Evolutionary conservation across 2,797 vertebrate species (phyloP), one percentile per base, ranked within the genome.

Genomic region (Prionace glauca): DNA sequence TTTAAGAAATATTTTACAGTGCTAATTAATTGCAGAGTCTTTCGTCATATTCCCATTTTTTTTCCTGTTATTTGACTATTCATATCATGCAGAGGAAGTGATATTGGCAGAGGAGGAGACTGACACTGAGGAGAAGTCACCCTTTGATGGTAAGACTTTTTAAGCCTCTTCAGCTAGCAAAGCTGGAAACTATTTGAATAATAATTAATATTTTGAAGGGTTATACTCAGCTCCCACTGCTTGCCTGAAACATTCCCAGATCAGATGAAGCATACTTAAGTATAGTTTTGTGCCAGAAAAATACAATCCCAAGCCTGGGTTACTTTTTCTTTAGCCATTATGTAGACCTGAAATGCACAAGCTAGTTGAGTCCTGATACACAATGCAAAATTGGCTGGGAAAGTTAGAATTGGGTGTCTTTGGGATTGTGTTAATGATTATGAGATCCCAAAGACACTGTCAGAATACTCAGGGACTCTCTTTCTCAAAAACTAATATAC

Each of bases 31-130:
- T 67, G 36, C 90, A 67, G n/a, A 67, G 18, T 32, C 93, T 50
- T 94, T 94, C 67, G 45, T 94, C 93, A 94, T 56, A 94, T 94
- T 94, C 41, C 69, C 69, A 56, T 50, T 95, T 84, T 86, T 91
- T 45, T 69, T 91, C 69, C 29, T 79, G 32, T 95, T 95, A n/a
- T 77, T 32, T 91, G 87, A 92, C 56, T 72, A 32, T 90, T 90
- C 90, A 79, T 79, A 45, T 24, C 41, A 79, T 95, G 7, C 65
- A 99, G 99, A 99, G 96, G 99, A 99, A 96, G 98, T 99, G 96
- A 99, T 99, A 96, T 97, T 99, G 77, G 98, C 98, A 0, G 99
- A 99, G 96, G 99, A 99, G 24, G 98, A 98, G 18, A 96, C 96
- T 10, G 98, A 99, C 86, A 97, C 97, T 22, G 98, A 99, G 65